These are phyloP conservation scores for Tipula unca DNA, from an alignment of 2,888 invertebrate species.

Conservation along the genomic window DNA sequence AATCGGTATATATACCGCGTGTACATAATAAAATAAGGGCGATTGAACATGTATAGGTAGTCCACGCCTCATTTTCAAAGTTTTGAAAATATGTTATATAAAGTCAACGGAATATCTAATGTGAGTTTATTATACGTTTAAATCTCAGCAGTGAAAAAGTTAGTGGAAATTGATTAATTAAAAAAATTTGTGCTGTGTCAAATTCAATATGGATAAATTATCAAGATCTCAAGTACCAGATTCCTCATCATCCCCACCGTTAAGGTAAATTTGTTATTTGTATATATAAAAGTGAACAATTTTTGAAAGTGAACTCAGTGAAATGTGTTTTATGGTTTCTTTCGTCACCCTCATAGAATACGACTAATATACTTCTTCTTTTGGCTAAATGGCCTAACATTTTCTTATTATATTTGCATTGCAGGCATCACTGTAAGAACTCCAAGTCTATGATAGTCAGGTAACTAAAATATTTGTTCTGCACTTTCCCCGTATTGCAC, in stretches of 20 bases:
- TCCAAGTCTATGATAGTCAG: neutral
- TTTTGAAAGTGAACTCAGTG: no score
- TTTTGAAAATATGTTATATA: neutral
- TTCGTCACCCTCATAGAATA: neutral
- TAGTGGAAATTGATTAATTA: neutral
- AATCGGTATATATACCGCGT: neutral
- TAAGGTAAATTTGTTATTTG: conserved; percentile 45
- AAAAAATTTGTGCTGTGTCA: neutral
- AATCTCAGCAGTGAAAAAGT: neutral
- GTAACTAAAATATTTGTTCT: neutral
- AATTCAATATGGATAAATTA: conserved; percentile 29
- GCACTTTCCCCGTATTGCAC: neutral
- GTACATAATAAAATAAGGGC: neutral
- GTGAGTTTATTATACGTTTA: neutral
- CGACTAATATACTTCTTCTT: neutral
- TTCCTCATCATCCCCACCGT: conserved; percentile 59
- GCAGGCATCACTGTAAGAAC: neutral
- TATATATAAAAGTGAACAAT: neutral
- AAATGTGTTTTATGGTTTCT: conserved; percentile 17
- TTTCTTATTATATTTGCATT: neutral
- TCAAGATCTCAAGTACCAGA: conserved; percentile 57
- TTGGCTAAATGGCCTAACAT: neutral
- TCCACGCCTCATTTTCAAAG: neutral
- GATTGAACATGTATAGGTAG: neutral
- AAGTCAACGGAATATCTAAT: neutral